Percentiles rank a stretch among this genome's conserved stretches.
These are phyloP conservation scores for Xylocampa areola DNA, from an alignment of 2,888 invertebrate genomes.

Conservation along the genomic window DNA sequence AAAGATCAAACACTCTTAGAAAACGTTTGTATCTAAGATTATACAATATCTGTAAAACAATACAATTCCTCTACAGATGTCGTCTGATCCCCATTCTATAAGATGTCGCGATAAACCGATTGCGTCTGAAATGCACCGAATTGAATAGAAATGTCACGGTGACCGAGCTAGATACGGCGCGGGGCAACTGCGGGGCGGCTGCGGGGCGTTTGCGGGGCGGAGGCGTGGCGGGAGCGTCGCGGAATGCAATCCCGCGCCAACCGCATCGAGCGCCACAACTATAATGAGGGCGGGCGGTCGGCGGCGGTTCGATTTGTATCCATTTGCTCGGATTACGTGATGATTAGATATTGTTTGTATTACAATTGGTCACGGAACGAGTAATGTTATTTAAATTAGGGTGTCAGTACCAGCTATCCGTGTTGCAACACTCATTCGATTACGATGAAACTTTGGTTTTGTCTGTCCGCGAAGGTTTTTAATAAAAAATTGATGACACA, in stretches of 20 bases:
- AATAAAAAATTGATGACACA: too few relatives aligned
- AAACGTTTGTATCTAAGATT: too few relatives aligned
- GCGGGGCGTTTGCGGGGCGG: not conserved
- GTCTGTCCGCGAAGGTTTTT: too few relatives aligned
- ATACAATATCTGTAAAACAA: not conserved
- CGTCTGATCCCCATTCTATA: not conserved
- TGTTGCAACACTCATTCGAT: too few relatives aligned
- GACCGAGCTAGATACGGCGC: constrained; percentile 1
- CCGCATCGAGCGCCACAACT: constrained; percentile 16
- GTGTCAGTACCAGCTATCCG: too few relatives aligned
- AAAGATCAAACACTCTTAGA: too few relatives aligned
- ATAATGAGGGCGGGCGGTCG: constrained; percentile 15
- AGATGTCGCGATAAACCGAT: not conserved
- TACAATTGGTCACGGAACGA: not conserved
- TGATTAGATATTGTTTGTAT: constrained; percentile 9
- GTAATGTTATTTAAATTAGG: too few relatives aligned
- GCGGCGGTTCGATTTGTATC: not conserved
- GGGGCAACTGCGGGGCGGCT: not conserved
- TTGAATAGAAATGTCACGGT: constrained; percentile 6
- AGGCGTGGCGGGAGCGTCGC: not conserved
- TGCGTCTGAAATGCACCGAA: constrained; percentile 3
- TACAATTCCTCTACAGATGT: not conserved
- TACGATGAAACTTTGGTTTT: too few relatives aligned
- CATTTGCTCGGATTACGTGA: constrained; percentile 1
- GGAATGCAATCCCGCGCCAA: constrained; percentile 13